Conservation (phyloP, 2,888 invertebrate species). For the Syrphus vitripennis region DNA sequence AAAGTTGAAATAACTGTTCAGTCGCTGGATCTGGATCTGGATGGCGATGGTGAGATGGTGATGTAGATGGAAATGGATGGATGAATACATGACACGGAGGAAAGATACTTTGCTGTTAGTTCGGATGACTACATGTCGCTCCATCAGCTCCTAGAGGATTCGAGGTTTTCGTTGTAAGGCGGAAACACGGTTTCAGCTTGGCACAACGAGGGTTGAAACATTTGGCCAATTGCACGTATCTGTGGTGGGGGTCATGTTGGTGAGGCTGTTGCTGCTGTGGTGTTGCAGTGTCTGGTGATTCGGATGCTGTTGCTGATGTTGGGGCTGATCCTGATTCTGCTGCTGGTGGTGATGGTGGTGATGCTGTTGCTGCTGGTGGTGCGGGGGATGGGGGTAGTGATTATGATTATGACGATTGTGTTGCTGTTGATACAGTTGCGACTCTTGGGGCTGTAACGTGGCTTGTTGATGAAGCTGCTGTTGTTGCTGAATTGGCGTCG, state of each 20-base stretch:
- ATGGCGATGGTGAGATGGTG: background rate
- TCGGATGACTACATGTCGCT: slow-evolving; percentile 48
- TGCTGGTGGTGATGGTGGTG: slow-evolving; percentile 78
- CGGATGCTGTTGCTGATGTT: slow-evolving; percentile 72
- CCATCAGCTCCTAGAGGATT: slow-evolving; percentile 46
- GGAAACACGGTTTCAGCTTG: slow-evolving; percentile 77
- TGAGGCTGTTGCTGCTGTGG: slow-evolving; percentile 65
- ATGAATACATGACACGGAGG: slow-evolving; percentile 28
- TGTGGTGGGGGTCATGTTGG: slow-evolving; percentile 61
- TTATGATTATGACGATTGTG: slow-evolving; percentile 72
- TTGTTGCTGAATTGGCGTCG: slow-evolving; percentile 26
- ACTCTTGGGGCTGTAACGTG: slow-evolving; percentile 59
- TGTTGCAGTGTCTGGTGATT: slow-evolving; percentile 72
- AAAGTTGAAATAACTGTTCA: slow-evolving; percentile 37
- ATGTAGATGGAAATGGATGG: slow-evolving; percentile 9
- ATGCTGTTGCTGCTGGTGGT: slow-evolving; percentile 74
- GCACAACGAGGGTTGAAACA: slow-evolving; percentile 78
- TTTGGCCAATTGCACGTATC: slow-evolving; percentile 77
- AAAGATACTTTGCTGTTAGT: slow-evolving; percentile 32
- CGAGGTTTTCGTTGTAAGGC: slow-evolving; percentile 40
- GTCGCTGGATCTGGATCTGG: background rate
- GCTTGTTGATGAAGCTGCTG: slow-evolving; percentile 57
- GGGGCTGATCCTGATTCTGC: slow-evolving; percentile 75
- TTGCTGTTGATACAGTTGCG: slow-evolving; percentile 73
- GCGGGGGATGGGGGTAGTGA: slow-evolving; percentile 71